Percentiles rank a stretch among this genome's conserved stretches.
phyloP scores from a whole-genome alignment of 2,113 vertebrate species.

The Etheostoma spectabile region DNA sequence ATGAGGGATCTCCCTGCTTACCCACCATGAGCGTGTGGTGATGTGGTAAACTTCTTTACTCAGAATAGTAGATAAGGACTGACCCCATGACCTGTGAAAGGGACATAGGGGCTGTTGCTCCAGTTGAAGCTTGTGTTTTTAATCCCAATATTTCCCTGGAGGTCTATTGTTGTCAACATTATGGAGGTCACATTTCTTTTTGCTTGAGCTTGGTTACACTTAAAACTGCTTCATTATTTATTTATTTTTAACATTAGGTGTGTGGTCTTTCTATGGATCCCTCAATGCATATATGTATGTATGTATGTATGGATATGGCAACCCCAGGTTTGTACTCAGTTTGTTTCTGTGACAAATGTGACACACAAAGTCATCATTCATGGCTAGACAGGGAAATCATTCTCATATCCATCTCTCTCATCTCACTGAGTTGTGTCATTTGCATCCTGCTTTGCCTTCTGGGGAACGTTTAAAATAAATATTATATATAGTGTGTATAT shows the following conservation, averaged over 20 bases:
- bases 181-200: neutral
- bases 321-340: conserved; percentile 11
- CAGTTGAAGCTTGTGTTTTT: conserved; percentile 60
- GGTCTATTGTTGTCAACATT: conserved; percentile 20
- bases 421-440: conserved; percentile 71
- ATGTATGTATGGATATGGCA: neutral
- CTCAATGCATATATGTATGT: too few species aligned
- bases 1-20: neutral
- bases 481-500: too few species aligned
- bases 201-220: neutral
- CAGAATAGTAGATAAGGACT: conserved; percentile 46
- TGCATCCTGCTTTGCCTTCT: conserved; percentile 85
- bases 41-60: conserved; percentile 17
- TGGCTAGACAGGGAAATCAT: conserved; percentile 67
- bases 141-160: conserved; percentile 53
- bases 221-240: neutral
- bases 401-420: conserved; percentile 63
- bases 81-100: conserved; percentile 47
- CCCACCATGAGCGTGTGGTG: neutral
- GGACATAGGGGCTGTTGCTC: conserved; percentile 48
- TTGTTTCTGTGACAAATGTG: conserved; percentile 26
- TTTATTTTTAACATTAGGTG: neutral
- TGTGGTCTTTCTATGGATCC: conserved; percentile 20
- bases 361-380: conserved; percentile 61
- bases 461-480: conserved; percentile 4